Percentiles rank a stretch among this genome's conserved stretches.
Evolutionary conservation across 1,140 invertebrate genomes (phyloP).

Genomic region (Coptotermes formosanus): DNA sequence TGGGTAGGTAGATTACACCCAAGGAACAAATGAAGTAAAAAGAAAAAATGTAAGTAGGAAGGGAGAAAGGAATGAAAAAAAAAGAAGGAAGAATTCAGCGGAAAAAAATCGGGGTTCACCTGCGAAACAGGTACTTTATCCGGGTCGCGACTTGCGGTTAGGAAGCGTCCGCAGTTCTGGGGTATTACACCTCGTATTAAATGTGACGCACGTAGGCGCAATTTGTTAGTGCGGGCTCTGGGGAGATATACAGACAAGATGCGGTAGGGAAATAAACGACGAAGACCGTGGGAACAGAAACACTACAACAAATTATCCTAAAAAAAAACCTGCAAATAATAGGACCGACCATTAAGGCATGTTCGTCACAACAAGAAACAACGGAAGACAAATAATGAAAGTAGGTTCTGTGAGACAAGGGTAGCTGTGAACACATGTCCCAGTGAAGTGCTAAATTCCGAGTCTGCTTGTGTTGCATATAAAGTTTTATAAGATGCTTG

Average conservation of each 20-base stretch:
- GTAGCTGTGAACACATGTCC: background rate
- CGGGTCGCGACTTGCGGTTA: background rate
- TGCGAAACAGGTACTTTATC: background rate
- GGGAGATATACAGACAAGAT: background rate
- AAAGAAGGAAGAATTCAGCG: background rate
- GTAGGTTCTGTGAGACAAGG: background rate
- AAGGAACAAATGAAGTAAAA: background rate
- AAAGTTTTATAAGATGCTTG: too few relatives aligned
- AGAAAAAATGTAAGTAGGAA: background rate
- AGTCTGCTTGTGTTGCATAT: too few relatives aligned
- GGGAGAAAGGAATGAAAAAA: background rate
- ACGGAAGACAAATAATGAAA: background rate
- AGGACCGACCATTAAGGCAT: background rate
- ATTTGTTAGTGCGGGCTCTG: background rate
- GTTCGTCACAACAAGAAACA: background rate
- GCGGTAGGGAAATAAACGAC: background rate
- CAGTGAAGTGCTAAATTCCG: background rate
- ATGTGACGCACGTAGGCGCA: background rate
- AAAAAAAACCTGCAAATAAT: background rate
- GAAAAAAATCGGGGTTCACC: background rate
- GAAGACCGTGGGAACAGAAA: background rate
- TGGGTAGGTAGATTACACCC: too few relatives aligned
- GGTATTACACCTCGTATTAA: background rate
- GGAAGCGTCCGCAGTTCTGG: background rate
- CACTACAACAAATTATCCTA: background rate